Evolutionary conservation across 2,113 vertebrate genomes (phyloP), one percentile per base, ranked within the genome.

Genomic region (Megaptera novaeangliae): DNA sequence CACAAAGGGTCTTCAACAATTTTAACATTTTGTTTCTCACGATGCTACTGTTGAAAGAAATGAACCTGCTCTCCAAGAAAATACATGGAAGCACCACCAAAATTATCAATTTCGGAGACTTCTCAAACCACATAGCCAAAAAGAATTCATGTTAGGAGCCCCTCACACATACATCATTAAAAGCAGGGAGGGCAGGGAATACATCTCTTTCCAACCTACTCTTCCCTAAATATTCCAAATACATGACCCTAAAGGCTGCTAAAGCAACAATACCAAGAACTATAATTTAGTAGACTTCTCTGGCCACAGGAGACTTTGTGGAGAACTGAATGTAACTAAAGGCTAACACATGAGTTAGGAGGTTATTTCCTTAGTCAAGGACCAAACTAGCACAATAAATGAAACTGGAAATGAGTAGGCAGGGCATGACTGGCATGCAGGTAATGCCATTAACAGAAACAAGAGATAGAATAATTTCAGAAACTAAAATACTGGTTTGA

Each of bases 1-100:
- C 23, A 64, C 49, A 85, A 71, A 94, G 86, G 8, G 20, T 90
- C 87, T 74, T 41, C 68, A 93, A 27, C 93, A 93, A 77, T 77
- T 59, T 6, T 36, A 84, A 52, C 11, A 94, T 61, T 85, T 17
- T 59, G 68, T 88, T 91, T 95, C 27, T 80, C 8, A 0, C 27
- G 34, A 82, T 21, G 9, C 29, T 87, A 17, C 68, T 69, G 23
- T 5, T 90, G 1, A 91, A 91, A 95, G 7, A 39, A 29, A 87
- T 27, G 17, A 23, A 71, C 2, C 36, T 49, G 57, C 17, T 74
- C 27, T 41, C 21, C 44, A 63, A 36, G 41, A 84, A 91, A 81
- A 84, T 10, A 55, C 8, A 52, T 9, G 1, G 7, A 78, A 83
- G 18, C 41, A 36, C 6, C 34, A 39, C 63, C 52, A 49, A 88